Conservation (phyloP, 2,113 vertebrate species). For the Brachyhypopomus occidentalis region DNA sequence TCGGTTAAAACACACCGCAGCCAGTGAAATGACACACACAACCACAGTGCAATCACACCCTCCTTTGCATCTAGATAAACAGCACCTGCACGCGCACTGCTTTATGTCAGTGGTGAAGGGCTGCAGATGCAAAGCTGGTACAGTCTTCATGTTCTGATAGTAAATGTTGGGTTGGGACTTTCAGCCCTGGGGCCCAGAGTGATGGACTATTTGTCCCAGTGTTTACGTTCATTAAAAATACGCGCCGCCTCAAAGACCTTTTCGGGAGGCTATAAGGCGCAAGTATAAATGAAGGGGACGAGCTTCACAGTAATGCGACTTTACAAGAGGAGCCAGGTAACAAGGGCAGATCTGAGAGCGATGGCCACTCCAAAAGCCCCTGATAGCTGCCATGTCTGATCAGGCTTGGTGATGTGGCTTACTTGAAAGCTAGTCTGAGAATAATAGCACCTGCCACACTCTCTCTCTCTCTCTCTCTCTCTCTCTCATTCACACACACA, state of each 20-base stretch:
- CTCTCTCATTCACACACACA: neutral
- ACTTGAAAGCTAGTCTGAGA: neutral
- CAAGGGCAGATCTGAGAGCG: neutral
- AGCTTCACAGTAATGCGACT: too few relatives aligned
- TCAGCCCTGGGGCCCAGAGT: neutral
- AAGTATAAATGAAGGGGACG: neutral
- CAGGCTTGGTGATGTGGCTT: neutral
- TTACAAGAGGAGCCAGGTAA: neutral
- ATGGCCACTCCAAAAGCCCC: neutral
- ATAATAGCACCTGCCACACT: constrained; percentile 6
- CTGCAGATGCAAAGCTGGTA: neutral
- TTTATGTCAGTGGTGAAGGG: too few relatives aligned
- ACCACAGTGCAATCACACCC: neutral
- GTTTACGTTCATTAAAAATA: neutral
- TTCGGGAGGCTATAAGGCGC: neutral
- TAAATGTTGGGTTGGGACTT: neutral
- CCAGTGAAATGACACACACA: neutral
- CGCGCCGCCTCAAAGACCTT: neutral
- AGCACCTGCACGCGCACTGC: neutral
- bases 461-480: too few relatives aligned
- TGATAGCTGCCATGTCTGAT: neutral
- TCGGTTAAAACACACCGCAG: neutral
- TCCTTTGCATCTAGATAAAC: neutral
- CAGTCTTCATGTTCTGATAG: neutral
- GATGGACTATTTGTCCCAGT: neutral